phyloP scores from a whole-genome alignment of 1,140 invertebrate species.

The Doryteuthis pealeii region DNA sequence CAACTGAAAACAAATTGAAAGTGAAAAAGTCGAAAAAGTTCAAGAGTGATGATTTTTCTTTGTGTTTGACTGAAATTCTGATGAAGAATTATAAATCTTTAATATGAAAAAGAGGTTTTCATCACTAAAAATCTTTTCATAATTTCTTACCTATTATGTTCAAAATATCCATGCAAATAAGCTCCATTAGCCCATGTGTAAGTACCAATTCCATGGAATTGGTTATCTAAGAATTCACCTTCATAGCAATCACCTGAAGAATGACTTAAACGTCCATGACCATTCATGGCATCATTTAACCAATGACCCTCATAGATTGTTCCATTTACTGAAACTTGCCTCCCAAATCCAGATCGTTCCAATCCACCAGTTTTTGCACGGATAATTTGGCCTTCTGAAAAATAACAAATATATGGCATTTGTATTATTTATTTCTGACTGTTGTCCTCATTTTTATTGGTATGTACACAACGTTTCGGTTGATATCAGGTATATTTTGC shows the following conservation, averaged over 20 bases:
- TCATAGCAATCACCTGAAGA: conserved; percentile 51
- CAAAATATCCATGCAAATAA: conserved; percentile 55
- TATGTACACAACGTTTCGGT: too few relatives aligned
- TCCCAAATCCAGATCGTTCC: conserved; percentile 51
- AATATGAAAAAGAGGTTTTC: too few relatives aligned
- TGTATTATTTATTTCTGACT: too few relatives aligned
- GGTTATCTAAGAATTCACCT: conserved; percentile 56
- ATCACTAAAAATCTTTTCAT: too few relatives aligned
- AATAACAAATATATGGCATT: conserved; percentile 15
- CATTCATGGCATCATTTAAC: conserved; percentile 57
- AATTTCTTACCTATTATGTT: conserved; percentile 57
- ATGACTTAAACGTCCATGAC: conserved; percentile 47
- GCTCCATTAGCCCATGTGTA: conserved; percentile 59
- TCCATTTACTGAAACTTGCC: conserved; percentile 48
- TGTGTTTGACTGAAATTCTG: too few relatives aligned
- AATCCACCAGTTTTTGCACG: conserved; percentile 43
- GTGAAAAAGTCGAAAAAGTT: too few relatives aligned
- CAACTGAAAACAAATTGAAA: too few relatives aligned
- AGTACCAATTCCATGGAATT: conserved; percentile 57
- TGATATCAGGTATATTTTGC: too few relatives aligned
- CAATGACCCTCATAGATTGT: conserved; percentile 55
- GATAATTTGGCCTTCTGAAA: conserved; percentile 55
- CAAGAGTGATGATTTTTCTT: too few relatives aligned
- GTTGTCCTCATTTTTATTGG: too few relatives aligned
- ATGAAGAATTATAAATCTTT: too few relatives aligned